Base-by-base conservation (phyloP, 2,113 vertebrate species). In the Azemiops feae region DNA sequence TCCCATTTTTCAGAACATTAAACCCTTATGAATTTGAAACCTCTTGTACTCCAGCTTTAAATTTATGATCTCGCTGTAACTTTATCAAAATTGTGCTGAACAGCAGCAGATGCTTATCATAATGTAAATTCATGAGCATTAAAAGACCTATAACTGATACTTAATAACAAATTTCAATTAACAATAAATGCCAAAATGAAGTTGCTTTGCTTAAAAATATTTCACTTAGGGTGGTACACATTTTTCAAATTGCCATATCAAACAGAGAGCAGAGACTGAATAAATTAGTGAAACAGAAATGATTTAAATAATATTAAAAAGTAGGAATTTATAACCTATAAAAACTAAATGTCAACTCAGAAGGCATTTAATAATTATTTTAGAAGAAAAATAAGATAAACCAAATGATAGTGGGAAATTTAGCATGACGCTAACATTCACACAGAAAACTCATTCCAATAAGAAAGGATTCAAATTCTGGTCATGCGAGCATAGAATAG, bases 91-190 rank as follows among this genome's bases (percentile, higher is more conserved):
- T 94, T 96, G 88, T 0, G 23, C 93, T 91, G 92, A 95, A 93
- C 94, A 97, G 93, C 74, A 97, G 92, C 97, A 97, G 97, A 97
- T 98, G 97, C 96, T 97, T 96, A 95, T 97, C 95, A 94, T 95
- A 95, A 95, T 97, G 96, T 94, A 97, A 97, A 97, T 97, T 94
- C 94, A 93, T 27, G 60, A 96, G 95, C 94, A 88, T 90, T 94
- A 95, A 93, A 94, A 95, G 96, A 96, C 96, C 93, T 96, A 96
- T 94, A 81, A 94, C 94, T 96, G 95, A 96, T 92, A 87, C 96
- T 94, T 95, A 95, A 81, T 64, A 92, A 93, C 96, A 93, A 96
- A 97, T 97, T 97, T 96, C 97, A 97, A 97, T 97, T 96, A 97
- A 97, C 96, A 97, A 94, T 96, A 97, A 97, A 97, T 96, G 95